Evolutionary conservation across 2,797 vertebrate species (phyloP).

Genomic region (Tragopan temminckii): DNA sequence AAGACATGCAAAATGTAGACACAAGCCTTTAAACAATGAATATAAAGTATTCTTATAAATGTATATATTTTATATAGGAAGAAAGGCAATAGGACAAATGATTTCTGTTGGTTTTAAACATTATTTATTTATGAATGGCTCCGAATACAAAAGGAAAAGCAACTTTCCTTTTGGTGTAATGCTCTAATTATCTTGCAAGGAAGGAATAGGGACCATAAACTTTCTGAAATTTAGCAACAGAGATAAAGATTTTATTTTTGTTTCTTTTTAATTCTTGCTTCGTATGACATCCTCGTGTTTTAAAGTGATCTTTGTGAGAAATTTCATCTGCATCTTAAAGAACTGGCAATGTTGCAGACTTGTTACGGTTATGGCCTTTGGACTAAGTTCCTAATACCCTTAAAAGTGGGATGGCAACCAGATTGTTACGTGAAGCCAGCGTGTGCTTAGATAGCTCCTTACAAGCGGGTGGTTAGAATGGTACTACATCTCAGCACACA

Average conservation of each 20-base stretch:
- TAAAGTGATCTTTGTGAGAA: neutral
- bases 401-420: neutral
- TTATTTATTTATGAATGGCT: neutral
- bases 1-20: too few relatives aligned
- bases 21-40: neutral
- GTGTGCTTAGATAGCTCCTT: neutral
- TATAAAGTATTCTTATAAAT: neutral
- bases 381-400: neutral
- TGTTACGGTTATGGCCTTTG: neutral
- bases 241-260: neutral
- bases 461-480: neutral
- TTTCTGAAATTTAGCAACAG: neutral
- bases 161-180: neutral
- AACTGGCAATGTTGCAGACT: rapidly evolving
- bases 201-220: neutral
- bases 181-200: neutral
- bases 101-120: neutral
- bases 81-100: rapidly evolving
- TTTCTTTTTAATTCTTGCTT: neutral
- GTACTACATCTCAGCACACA: neutral
- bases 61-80: neutral
- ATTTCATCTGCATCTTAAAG: neutral
- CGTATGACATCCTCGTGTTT: rapidly evolving
- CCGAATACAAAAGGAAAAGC: neutral
- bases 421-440: neutral